Base-by-base conservation (phyloP, 2,797 vertebrate species). In the Syndactyla subalaris region DNA sequence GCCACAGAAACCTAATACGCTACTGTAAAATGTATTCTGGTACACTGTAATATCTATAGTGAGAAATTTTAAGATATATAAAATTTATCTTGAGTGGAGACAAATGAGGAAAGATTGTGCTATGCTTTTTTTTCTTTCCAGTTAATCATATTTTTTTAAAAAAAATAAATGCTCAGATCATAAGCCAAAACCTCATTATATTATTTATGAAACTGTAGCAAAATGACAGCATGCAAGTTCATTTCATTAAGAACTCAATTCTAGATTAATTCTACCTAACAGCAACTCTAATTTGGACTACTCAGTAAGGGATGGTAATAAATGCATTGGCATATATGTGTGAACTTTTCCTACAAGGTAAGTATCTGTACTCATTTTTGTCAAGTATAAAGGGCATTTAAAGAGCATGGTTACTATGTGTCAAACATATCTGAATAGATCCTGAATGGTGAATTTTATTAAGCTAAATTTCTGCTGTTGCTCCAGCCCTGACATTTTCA, bases 401-500 rank as follows among this genome's bases (percentile, higher is more conserved):
- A 92, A 96, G 89, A 95, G 65, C 78, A 38, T 88, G 30, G 79
- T 92, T 83, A 80, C 68, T 91, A 57, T 92, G 80, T 95, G 94
- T 85, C 93, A 96, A 91, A 95, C 54, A 88, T 79, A 93, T 85
- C 95, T 92, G 57, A 78, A 57, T 75, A 83, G 92, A 89, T 77
- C 81, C 83, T 94, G 94, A 92, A 78, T 71, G 89, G 63, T 21
- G n/a, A 89, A 79, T 92, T 95, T 52, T 75, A 85, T 91, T 91
- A 79, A 89, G 91, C 67, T 91, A 72, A 82, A 92, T 92, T 93
- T 95, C 78, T 87, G 71, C 4, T 82, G 71, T 82, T 93, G 23
- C 74, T 94, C 59, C 93, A 87, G 73, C 86, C 89, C 81, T 95
- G 96, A 91, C 81, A 93, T 96, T 96, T 96, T 85, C 82, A 91